Conservation (phyloP, 2,797 vertebrate genomes). For the Crocodylus rhombifer region DNA sequence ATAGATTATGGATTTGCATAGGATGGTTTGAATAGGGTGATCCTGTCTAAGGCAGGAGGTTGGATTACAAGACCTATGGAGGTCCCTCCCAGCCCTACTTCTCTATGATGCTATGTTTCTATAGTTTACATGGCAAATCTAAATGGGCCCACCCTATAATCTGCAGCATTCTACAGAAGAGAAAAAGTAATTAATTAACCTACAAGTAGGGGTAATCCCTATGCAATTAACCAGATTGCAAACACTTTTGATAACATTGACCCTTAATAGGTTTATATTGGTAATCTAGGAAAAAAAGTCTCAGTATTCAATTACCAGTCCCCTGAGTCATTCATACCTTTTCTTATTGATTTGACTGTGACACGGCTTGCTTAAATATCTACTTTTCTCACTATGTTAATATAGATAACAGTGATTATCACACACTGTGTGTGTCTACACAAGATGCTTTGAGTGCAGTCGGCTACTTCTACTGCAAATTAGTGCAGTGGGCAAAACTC, state of each 20-base stretch:
- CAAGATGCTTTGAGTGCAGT: background rate
- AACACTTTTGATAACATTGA: background rate
- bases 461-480: background rate
- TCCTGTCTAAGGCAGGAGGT: too few relatives aligned
- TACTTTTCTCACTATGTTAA: background rate
- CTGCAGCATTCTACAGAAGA: background rate
- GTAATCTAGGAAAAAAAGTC: background rate
- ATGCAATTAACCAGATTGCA: background rate
- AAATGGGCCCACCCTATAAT: background rate
- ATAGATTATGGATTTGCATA: too few relatives aligned
- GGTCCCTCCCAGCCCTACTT: too few relatives aligned
- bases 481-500: too few relatives aligned
- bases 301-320: background rate
- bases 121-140: background rate
- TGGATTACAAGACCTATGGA: too few relatives aligned
- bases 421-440: background rate
- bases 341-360: background rate
- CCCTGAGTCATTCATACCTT: background rate
- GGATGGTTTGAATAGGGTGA: too few relatives aligned
- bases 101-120: background rate
- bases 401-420: background rate
- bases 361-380: background rate
- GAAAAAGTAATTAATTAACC: background rate
- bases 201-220: background rate
- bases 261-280: background rate